A percentile compares a stretch with the other conserved stretches of the same genome.
Evolutionary conservation across 2,888 invertebrate genomes (phyloP).

Genomic region (Cerastis leucographa): DNA sequence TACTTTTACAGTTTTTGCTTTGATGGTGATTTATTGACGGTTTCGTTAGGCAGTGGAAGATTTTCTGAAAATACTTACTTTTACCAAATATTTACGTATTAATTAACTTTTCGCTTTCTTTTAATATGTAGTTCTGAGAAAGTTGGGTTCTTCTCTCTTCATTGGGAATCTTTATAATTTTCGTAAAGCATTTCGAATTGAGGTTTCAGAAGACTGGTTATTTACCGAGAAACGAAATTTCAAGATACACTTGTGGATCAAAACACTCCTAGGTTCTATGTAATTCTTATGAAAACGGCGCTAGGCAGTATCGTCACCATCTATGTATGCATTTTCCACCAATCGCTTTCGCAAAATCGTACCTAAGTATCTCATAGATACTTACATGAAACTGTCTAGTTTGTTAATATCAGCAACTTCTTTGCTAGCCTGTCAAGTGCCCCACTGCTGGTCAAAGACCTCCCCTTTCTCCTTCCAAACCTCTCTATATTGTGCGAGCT

Average conservation of each 20-base stretch:
- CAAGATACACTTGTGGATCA: not conserved
- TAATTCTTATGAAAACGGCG: not conserved
- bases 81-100: not conserved
- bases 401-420: not conserved
- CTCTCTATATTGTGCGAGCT: no score
- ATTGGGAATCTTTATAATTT: not conserved
- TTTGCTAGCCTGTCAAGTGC: no score
- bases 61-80: not conserved
- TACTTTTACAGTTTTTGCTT: slow-evolving; percentile 21
- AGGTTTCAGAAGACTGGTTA: not conserved
- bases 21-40: slow-evolving; percentile 17
- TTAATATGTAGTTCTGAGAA: not conserved
- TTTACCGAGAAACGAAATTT: not conserved
- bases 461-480: no score
- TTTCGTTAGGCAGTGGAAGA: not conserved
- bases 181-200: not conserved
- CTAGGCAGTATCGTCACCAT: not conserved
- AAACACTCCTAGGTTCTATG: not conserved
- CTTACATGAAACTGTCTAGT: not conserved
- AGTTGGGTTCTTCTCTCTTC: not conserved
- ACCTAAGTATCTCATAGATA: not conserved
- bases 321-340: not conserved
- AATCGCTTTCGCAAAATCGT: not conserved
- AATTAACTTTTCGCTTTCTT: not conserved
- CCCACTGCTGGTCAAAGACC: no score